phyloP scores from a whole-genome alignment of 1,140 invertebrate genomes.

The Heliconius hewitsoni region DNA sequence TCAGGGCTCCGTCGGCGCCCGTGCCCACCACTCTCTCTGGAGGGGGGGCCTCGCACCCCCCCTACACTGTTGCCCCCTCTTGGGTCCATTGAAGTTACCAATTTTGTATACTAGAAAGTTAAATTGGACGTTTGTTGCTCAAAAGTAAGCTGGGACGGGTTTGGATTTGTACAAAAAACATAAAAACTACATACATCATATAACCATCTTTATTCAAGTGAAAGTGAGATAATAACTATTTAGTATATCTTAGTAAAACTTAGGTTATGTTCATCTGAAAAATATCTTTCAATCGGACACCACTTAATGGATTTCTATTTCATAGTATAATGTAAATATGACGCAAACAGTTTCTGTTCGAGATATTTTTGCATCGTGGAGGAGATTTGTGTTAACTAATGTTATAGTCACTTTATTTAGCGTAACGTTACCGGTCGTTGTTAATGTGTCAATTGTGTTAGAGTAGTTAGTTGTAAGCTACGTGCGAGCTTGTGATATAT shows the following conservation, averaged over 20 bases:
- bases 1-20: slow-evolving; percentile 69
- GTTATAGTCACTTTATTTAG: slow-evolving; percentile 78
- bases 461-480: slow-evolving; percentile 72
- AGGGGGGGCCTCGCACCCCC: slow-evolving; percentile 56
- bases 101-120: slow-evolving; percentile 16
- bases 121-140: slow-evolving; percentile 17
- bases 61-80: slow-evolving; percentile 69
- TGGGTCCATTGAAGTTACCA: slow-evolving; percentile 69
- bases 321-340: slow-evolving; percentile 46
- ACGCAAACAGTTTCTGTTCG: slow-evolving; percentile 52
- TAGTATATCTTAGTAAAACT: background rate
- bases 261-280: background rate
- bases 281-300: background rate
- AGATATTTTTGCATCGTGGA: slow-evolving; percentile 62
- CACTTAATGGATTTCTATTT: background rate
- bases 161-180: background rate
- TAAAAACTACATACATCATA: too few relatives aligned
- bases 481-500: slow-evolving; percentile 79
- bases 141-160: slow-evolving; percentile 7
- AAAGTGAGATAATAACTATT: background rate
- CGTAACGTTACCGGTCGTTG: slow-evolving; percentile 64
- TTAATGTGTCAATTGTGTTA: slow-evolving; percentile 77
- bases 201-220: too few relatives aligned
- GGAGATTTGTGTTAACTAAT: slow-evolving; percentile 77
- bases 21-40: slow-evolving; percentile 69